A percentile compares a stretch with the other conserved stretches of the same genome.
Conservation (phyloP, 1,140 invertebrate genomes). For the Druon quercuslanigerum region DNA sequence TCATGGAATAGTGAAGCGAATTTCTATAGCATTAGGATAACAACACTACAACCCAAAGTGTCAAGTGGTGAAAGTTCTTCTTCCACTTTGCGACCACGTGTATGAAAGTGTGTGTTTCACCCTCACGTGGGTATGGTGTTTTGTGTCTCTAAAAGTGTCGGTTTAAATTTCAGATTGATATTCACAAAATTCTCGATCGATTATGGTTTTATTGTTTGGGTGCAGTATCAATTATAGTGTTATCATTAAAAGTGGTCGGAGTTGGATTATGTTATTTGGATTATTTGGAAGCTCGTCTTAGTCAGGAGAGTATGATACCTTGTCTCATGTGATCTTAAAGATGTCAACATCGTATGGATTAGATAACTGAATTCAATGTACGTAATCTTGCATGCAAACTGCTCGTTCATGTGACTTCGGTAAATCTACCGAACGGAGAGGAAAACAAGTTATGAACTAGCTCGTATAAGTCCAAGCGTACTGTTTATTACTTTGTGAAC, state of each 20-base stretch:
- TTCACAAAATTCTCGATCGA: too few relatives aligned
- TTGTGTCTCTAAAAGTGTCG: not conserved
- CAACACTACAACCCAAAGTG: not conserved
- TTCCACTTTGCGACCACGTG: constrained; percentile 16
- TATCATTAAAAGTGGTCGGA: too few relatives aligned
- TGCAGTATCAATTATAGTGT: too few relatives aligned
- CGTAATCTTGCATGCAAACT: constrained; percentile 17
- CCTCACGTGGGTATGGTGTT: not conserved
- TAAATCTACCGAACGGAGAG: constrained; percentile 44
- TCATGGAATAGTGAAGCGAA: not conserved
- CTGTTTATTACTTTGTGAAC: constrained; percentile 5
- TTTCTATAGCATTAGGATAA: not conserved
- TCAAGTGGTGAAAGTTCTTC: not conserved
- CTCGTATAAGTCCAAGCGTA: not conserved
- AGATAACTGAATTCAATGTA: constrained; percentile 7
- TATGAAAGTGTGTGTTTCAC: not conserved
- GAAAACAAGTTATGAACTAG: constrained; percentile 31
- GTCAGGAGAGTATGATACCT: too few relatives aligned
- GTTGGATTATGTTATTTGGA: too few relatives aligned
- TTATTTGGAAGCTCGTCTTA: too few relatives aligned
- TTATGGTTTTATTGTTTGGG: too few relatives aligned
- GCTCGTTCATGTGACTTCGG: constrained; percentile 41
- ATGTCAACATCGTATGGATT: constrained; percentile 21
- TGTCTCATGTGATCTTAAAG: not conserved
- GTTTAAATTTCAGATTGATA: not conserved